phyloP scores from a whole-genome alignment of 37 sponge, comb jelly and placozoan species.

The Crambe crambe region DNA sequence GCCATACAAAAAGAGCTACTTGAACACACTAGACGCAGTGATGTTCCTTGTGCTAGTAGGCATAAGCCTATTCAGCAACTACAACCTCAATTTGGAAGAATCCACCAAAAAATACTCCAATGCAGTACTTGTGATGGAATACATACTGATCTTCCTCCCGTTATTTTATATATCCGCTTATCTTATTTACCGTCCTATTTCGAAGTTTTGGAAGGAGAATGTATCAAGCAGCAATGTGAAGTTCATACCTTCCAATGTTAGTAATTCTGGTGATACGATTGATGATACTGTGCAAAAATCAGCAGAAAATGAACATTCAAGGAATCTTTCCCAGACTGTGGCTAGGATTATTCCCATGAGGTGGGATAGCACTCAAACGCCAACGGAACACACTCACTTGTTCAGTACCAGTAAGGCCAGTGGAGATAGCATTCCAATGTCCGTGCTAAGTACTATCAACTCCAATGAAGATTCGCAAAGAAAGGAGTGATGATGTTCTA shows the following conservation, averaged over 20 bases:
- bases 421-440: too few relatives aligned
- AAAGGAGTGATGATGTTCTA: too few relatives aligned
- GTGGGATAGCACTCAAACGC: neutral
- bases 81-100: neutral
- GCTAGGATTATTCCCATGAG: neutral
- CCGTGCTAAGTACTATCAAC: too few relatives aligned
- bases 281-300: too few relatives aligned
- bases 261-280: neutral
- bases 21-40: neutral
- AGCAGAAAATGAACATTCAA: neutral
- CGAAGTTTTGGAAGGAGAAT: neutral
- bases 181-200: neutral
- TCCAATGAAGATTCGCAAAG: too few relatives aligned
- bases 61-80: neutral
- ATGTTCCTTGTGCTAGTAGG: neutral
- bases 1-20: neutral
- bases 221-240: neutral
- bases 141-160: neutral
- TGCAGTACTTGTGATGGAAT: neutral
- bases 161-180: neutral
- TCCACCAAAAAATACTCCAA: neutral
- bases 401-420: too few relatives aligned
- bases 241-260: neutral
- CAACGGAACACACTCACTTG: too few relatives aligned
- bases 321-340: neutral